Percentiles rank a stretch among this genome's conserved stretches.
phyloP scores from a whole-genome alignment of 2,888 invertebrate genomes.

The Villa cingulata region DNA sequence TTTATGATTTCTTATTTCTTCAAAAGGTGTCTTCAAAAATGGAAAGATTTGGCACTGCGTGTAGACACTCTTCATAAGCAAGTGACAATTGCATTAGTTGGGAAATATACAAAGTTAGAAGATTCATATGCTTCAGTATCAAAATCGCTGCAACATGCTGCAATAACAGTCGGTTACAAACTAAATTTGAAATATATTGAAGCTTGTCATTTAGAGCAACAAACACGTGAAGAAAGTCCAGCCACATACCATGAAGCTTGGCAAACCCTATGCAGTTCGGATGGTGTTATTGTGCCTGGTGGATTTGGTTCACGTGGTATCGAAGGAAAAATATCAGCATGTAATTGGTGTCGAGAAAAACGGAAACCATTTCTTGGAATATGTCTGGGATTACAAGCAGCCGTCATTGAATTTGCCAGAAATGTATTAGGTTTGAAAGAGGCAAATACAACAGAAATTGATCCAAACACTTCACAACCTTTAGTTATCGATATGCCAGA shows the following conservation, averaged over 20 bases:
- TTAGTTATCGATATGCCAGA: conserved; percentile 98
- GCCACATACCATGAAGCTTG: conserved; percentile 85
- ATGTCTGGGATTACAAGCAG: conserved; percentile 94
- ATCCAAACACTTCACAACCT: conserved; percentile 56
- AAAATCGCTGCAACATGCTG: conserved; percentile 89
- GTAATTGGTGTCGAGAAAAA: conserved; percentile 82
- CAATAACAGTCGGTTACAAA: conserved; percentile 70
- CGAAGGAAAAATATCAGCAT: conserved; percentile 91
- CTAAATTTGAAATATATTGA: conserved; percentile 83
- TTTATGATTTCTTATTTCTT: too few species aligned
- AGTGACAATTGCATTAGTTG: conserved; percentile 83
- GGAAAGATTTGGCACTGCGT: conserved; percentile 78
- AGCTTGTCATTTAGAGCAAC: conserved; percentile 72
- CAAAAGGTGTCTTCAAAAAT: conserved; percentile 64
- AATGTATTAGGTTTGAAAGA: conserved; percentile 62
- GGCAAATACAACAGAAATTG: conserved; percentile 80
- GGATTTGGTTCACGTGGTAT: conserved; percentile 94
- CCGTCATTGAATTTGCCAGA: conserved; percentile 88
- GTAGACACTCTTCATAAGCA: conserved; percentile 71
- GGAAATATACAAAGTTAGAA: conserved; percentile 90
- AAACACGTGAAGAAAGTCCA: conserved; percentile 58
- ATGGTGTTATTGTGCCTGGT: conserved; percentile 91
- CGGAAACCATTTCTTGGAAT: conserved; percentile 88
- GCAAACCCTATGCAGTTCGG: conserved; percentile 76
- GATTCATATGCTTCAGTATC: conserved; percentile 95